Percentiles rank a stretch among this genome's conserved stretches.
Conservation (phyloP, 2,888 invertebrate species). For the Neoascia interrupta region DNA sequence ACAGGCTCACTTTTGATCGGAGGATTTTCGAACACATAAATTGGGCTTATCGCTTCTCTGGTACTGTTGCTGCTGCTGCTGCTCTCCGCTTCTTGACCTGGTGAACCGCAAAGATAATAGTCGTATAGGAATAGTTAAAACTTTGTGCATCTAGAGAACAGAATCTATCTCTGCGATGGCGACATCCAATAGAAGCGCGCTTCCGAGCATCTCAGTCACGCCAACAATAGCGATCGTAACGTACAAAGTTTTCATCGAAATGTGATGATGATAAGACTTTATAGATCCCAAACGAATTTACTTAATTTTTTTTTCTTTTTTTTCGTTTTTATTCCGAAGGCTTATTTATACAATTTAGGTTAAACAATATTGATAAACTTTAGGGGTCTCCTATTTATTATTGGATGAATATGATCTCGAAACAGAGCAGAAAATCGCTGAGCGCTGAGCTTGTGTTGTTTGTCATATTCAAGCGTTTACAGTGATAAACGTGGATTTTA, state of each 20-base stretch:
- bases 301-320: slow-evolving; percentile 6
- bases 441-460: slow-evolving; percentile 48
- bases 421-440: slow-evolving; percentile 54
- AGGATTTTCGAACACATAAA: slow-evolving; percentile 46
- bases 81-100: slow-evolving; percentile 42
- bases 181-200: slow-evolving; percentile 30
- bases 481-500: slow-evolving; percentile 48
- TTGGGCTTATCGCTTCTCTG: slow-evolving; percentile 54
- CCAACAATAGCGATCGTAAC: slow-evolving; percentile 19
- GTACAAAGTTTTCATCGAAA: slow-evolving; percentile 54
- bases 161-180: slow-evolving; percentile 19
- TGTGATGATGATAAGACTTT: slow-evolving; percentile 53
- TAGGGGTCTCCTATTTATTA: slow-evolving; percentile 70
- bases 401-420: slow-evolving; percentile 68
- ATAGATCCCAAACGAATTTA: slow-evolving; percentile 21
- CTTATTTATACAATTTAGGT: slow-evolving; percentile 68
- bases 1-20: slow-evolving; percentile 44
- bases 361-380: slow-evolving; percentile 70
- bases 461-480: too few relatives aligned
- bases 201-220: slow-evolving; percentile 4
- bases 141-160: slow-evolving; percentile 55
- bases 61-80: slow-evolving; percentile 13
- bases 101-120: slow-evolving; percentile 64
- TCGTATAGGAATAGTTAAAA: slow-evolving; percentile 62
- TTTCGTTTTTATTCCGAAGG: slow-evolving; percentile 20